Evolutionary conservation across 2,113 vertebrate genomes (phyloP).

Genomic region (Peucedramus taeniatus): DNA sequence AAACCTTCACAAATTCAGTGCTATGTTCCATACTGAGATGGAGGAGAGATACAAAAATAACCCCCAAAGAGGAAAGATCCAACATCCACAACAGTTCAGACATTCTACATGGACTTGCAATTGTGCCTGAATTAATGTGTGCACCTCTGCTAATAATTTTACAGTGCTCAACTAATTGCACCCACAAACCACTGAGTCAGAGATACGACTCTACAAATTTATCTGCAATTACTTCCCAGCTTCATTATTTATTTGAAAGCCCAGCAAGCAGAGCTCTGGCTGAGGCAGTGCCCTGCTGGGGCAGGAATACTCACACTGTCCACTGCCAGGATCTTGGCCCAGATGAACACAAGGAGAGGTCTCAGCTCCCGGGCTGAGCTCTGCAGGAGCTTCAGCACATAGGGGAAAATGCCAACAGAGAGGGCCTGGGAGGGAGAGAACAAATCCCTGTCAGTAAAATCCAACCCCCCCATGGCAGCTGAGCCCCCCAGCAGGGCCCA

Average conservation of each 20-base stretch:
- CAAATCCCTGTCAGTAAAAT: neutral
- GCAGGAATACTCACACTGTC: constrained; percentile 87
- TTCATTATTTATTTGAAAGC: neutral
- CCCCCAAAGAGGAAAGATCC: neutral
- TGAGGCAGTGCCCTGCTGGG: neutral
- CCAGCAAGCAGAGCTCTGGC: neutral
- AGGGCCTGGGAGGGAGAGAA: constrained; percentile 77
- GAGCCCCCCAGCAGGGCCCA: neutral
- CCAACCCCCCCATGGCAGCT: neutral
- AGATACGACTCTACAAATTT: neutral
- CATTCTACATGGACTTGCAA: neutral
- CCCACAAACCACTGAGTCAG: neutral
- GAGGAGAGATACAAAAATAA: neutral
- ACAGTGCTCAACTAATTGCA: neutral
- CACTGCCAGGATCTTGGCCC: constrained; percentile 98
- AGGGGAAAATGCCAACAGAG: constrained; percentile 97
- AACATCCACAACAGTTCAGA: neutral
- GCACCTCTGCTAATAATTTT: neutral
- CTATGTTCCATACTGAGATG: neutral
- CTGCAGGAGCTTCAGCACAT: constrained; percentile 95
- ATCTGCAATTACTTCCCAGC: neutral
- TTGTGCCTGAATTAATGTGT: neutral
- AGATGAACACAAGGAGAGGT: constrained; percentile 96
- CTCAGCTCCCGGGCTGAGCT: constrained; percentile 95
- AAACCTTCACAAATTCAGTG: neutral